phyloP scores from a whole-genome alignment of 2,113 vertebrate species.

The Psammodynastes pulverulentus region DNA sequence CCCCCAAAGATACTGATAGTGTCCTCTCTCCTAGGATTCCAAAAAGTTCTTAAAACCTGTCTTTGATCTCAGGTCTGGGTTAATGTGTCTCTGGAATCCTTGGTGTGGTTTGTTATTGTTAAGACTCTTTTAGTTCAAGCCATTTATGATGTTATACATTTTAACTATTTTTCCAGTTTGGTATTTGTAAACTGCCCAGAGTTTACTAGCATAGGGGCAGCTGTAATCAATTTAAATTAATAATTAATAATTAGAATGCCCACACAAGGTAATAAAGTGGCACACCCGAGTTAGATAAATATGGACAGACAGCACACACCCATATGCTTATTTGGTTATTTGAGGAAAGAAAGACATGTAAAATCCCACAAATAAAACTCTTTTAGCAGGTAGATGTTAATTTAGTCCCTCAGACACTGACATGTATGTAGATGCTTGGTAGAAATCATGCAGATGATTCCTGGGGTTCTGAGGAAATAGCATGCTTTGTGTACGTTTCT shows the following conservation, averaged over 20 bases:
- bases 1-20: neutral
- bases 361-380: neutral
- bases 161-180: neutral
- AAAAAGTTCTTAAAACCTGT: neutral
- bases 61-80: neutral
- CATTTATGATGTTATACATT: neutral
- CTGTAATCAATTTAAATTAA: neutral
- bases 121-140: neutral
- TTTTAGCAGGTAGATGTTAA: neutral
- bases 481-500: neutral
- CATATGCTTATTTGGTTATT: neutral
- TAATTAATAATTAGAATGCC: neutral
- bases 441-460: neutral
- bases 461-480: neutral
- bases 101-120: neutral
- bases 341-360: neutral
- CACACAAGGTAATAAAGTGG: neutral
- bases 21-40: neutral
- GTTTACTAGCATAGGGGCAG: neutral
- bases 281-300: neutral
- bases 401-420: neutral
- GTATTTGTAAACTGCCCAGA: neutral
- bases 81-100: neutral
- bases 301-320: neutral
- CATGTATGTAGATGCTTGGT: neutral